A percentile compares a stretch with the other conserved stretches of the same genome.
These are phyloP conservation scores for Aphaenogaster floridana DNA, from an alignment of 1,140 invertebrate genomes.

Conservation along the genomic window DNA sequence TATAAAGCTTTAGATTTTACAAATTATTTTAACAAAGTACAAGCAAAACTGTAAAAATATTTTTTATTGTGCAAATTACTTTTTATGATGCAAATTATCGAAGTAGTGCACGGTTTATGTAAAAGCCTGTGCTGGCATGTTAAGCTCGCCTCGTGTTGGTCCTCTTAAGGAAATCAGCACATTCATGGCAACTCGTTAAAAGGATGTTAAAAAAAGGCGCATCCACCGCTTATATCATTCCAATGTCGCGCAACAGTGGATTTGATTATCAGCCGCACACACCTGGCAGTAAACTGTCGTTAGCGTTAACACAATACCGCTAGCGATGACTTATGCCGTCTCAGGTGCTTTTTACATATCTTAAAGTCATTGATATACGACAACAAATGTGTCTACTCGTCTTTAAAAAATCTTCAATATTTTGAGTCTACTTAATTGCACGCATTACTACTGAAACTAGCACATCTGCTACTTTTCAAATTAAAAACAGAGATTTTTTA, in stretches of 20 bases:
- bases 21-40: background rate
- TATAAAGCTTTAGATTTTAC: background rate
- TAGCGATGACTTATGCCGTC: background rate
- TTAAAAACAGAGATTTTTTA: slow-evolving; percentile 3
- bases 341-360: background rate
- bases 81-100: background rate
- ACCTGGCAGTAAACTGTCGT: slow-evolving; percentile 32
- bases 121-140: background rate
- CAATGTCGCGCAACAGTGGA: background rate
- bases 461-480: background rate
- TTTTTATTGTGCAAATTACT: background rate
- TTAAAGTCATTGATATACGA: background rate
- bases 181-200: background rate
- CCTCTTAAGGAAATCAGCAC: slow-evolving; percentile 27
- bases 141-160: background rate
- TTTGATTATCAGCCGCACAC: slow-evolving; percentile 48
- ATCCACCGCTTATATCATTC: slow-evolving; percentile 27
- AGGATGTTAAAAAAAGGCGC: slow-evolving; percentile 37
- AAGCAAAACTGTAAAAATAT: background rate
- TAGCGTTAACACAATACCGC: background rate
- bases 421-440: background rate
- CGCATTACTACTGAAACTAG: background rate
- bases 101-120: background rate
- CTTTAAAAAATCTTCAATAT: background rate
- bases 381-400: background rate